Base-by-base conservation (phyloP, 2,113 vertebrate species). In the Pluvialis apricaria region DNA sequence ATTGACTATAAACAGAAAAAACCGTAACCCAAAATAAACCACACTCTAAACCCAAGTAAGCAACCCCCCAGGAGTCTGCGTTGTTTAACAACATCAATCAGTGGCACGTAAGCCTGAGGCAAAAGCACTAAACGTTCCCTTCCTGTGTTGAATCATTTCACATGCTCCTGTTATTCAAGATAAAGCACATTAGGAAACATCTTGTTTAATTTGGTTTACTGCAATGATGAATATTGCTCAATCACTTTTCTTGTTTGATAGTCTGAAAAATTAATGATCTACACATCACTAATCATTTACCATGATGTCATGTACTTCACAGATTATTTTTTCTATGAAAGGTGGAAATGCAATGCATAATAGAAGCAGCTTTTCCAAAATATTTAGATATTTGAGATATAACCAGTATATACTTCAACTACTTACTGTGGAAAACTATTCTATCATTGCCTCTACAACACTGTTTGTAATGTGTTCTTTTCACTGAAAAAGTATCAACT, bases 1-100 rank as follows among this genome's bases (percentile, higher is more conserved):
- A 69, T 9, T 54, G 55, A 26, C 42, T 77, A 51, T 69, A 91
- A 94, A 85, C 22, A 90, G 75, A 66, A 92, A 95, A 90, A 75
- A 18, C 44, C 69, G 90, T 49, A 87, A 91, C 70, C 70, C 44
- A 95, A 93, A 94, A 92, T 66, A 80, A 95, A 94, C 82, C 40
- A 32, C 49, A 42, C 40, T 70, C 61, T 78, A 86, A 90, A 92
- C 6, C n/a, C 28, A 54, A 93, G 82, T 10, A 58, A 86, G 71
- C 13, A 49, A 55, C 9, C 62, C 73, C 69, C 15, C 4, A 58
- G 90, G 82, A 88, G 15, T 12, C 26, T 55, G 19, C 5, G 7
- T 71, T 77, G 32, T 77, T 69, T 81, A 96, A 82, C 26, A 88
- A 40, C 51, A 93, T 77, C 36, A 54, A 15, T 93, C 87, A 77